Evolutionary conservation across 2,888 invertebrate species (phyloP).

Genomic region (Nephrocerus scutellatus): DNA sequence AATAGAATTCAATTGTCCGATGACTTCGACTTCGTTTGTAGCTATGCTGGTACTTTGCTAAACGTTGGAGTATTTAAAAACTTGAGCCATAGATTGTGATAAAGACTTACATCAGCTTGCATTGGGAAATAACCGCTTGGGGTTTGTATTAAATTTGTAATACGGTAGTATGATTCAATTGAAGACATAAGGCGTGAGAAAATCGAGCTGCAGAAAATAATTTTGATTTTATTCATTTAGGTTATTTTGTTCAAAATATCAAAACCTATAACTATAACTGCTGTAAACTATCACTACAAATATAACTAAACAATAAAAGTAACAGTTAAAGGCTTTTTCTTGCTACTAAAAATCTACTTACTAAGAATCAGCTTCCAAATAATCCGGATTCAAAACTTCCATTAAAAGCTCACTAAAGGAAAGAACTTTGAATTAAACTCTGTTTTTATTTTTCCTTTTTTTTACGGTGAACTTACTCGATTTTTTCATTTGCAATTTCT

Average conservation of each 20-base stretch:
- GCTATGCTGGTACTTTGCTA: conserved; percentile 6
- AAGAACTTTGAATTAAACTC: conserved; percentile 5
- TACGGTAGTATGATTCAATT: conserved; percentile 58
- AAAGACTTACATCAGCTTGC: conserved; percentile 24
- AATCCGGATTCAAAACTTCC: conserved; percentile 59
- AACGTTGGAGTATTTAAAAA: not conserved
- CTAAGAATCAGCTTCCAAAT: conserved; percentile 74
- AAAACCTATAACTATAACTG: no score
- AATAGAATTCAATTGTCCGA: conserved; percentile 55
- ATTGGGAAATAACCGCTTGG: conserved; percentile 50
- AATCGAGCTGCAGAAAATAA: conserved; percentile 49
- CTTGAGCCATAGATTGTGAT: not conserved
- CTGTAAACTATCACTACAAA: no score
- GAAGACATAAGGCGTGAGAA: conserved; percentile 59
- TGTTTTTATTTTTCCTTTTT: not conserved
- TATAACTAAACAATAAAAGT: no score
- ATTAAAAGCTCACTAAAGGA: conserved; percentile 57
- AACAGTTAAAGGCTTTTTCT: no score
- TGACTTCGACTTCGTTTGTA: conserved; percentile 52
- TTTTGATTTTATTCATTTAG: not conserved
- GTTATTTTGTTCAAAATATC: no score
- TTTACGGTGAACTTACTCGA: conserved; percentile 34
- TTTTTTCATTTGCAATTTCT: conserved; percentile 47
- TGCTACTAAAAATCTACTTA: conserved; percentile 53
- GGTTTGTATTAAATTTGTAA: conserved; percentile 52